Evolutionary conservation across 2,797 vertebrate species (phyloP), one percentile per base, ranked within the genome.

Genomic region (Crocidura indochinensis): DNA sequence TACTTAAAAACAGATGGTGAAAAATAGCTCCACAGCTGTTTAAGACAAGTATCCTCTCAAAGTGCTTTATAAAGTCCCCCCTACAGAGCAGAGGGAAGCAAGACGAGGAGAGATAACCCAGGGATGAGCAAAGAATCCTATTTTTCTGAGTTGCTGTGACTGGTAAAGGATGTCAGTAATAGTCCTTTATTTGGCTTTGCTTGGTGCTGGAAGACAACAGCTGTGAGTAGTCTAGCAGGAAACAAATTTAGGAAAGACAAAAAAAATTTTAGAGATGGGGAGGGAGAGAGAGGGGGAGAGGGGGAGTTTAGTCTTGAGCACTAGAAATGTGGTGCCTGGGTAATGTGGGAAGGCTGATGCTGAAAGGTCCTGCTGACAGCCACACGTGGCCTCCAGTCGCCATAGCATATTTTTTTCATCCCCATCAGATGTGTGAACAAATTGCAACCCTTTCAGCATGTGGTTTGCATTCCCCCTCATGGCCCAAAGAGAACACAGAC

Each of bases 1-100:
- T 69, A 64, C 90, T 91, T 91, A 90, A 88, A 92, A 92, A 65
- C 95, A 96, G 88, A 91, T 95, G 80, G 84, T 11, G 10, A 90
- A 75, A 89, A 88, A 64, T 10, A 90, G 46, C 46, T 79, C 53
- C 64, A 46, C 78, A 94, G 49, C 86, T 87, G 77, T 78, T 91
- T 26, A 87, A 94, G 88, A 87, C 49, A 11, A 74, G 74, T 87
- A 67, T 87, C 38, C 0, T 0, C 76, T 90, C 86, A 73, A 80
- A 95, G 71, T 29, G 38, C 29, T 78, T 74, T 8, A 80, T 47
- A 22, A 86, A 67, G 62, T 27, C 73, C 56, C 67, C 29, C 56
- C 51, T 2, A 4, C 44, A 81, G 51, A 78, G 83, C 17, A 19
- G 62, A 49, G 2, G 22, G 49, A 76, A 65, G 56, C 17, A 7